A percentile compares a stretch with the other conserved stretches of the same genome.
phyloP scores from a whole-genome alignment of 2,113 vertebrate genomes.

The Entelurus aequoreus region DNA sequence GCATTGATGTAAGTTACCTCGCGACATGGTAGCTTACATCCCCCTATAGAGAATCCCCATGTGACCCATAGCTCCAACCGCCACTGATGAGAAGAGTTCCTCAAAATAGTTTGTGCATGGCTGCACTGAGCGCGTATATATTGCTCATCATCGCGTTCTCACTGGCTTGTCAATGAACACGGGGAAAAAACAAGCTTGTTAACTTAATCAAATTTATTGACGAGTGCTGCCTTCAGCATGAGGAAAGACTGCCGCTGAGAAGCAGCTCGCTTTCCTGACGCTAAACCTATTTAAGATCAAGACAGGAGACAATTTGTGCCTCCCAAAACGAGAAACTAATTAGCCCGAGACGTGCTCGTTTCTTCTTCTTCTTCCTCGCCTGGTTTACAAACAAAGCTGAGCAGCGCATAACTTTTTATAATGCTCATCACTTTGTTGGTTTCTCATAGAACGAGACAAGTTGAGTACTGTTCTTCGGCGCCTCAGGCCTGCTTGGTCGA shows the following conservation, averaged over 20 bases:
- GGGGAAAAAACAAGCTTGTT: constrained; percentile 62
- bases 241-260: constrained; percentile 32
- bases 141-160: constrained; percentile 26
- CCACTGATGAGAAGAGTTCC: constrained; percentile 19
- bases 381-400: constrained; percentile 47
- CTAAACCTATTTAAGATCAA: constrained; percentile 29
- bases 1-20: too few relatives aligned
- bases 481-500: constrained; percentile 28
- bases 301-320: constrained; percentile 18
- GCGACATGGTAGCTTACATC: background rate
- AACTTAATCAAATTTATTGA: constrained; percentile 62
- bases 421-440: background rate
- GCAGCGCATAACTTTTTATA: constrained; percentile 19
- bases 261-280: constrained; percentile 37
- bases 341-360: constrained; percentile 26
- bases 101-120: background rate
- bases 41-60: background rate
- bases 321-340: constrained; percentile 31
- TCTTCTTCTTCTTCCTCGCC: constrained; percentile 42
- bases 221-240: constrained; percentile 28
- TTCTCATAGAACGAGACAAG: constrained; percentile 3
- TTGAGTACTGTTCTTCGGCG: constrained; percentile 28
- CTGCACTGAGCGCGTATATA: constrained; percentile 15
- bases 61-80: background rate
- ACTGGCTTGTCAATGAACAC: constrained; percentile 40